Evolutionary conservation across 2,888 invertebrate species (phyloP), one percentile per base, ranked within the genome.

Genomic region (Mythimna loreyi): DNA sequence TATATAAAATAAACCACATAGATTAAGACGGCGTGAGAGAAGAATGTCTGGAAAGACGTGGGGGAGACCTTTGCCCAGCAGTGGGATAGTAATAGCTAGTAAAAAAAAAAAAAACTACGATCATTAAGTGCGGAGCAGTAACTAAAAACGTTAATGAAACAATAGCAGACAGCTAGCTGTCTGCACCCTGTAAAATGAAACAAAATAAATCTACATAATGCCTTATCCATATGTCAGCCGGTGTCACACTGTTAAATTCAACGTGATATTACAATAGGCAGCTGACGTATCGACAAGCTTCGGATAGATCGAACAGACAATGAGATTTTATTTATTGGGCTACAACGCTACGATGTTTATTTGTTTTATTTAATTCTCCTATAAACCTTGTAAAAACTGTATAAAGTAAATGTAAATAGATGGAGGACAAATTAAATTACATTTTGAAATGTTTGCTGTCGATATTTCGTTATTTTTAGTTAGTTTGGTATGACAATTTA

Each of bases 271-370:
- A 67, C 58, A 55, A 49, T 25, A 61, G 56, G 56, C 56, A 52
- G 30, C 65, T 67, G 78, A 78, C 67, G 55, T 75, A 71, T 68
- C 36, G 71, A 80, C 74, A 75, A 40, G 60, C 55, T 56, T 64
- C 33, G 25, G 45, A 67, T 58, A 33, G 19, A 63, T 45, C 43
- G 62, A 28, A 58, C 43, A 50, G 59, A 28, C n/a, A 58, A 43
- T 43, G 50, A 72, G 49, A 56, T 63, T 63, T 72, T 62, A 45
- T 71, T 69, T 64, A 78, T 68, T 66, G 19, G 33, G 53, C 50
- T 43, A 49, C 52, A 45, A 61, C 50, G 25, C 11, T 45, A 52
- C 40, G n/a, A 33, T 69, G 55, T 61, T 56, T 67, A 58, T 76
- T 59, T 66, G 28, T 56, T 79, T 47, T 45, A 62, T 71, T 62